phyloP scores from a whole-genome alignment of 2,888 invertebrate species.

The Ecliptopera silaceata region DNA sequence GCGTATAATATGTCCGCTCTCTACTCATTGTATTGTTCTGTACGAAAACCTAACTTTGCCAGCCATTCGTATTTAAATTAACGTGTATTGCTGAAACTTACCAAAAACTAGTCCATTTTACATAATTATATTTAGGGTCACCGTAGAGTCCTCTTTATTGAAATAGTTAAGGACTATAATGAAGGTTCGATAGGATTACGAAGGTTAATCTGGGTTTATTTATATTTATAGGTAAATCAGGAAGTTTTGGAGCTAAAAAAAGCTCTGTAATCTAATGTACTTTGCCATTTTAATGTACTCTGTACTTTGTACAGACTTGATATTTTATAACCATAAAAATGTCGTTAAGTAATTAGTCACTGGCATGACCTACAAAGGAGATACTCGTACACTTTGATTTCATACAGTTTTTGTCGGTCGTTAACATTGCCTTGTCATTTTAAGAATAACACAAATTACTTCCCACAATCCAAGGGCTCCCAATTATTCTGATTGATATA shows the following conservation, averaged over 20 bases:
- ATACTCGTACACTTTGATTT: constrained; percentile 16
- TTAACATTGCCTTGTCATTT: constrained; percentile 33
- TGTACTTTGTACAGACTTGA: not conserved
- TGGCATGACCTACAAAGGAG: not conserved
- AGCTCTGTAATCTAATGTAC: no score
- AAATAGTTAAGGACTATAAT: no score
- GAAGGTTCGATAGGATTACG: no score
- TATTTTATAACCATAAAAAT: constrained; percentile 6
- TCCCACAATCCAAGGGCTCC: constrained; percentile 37
- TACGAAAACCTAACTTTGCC: not conserved
- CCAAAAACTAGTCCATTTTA: no score
- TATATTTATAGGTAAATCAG: not conserved
- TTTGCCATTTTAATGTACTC: no score
- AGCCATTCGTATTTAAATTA: not conserved
- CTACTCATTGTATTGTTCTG: not conserved
- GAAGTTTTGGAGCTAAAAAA: constrained; percentile 2
- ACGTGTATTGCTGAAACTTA: no score
- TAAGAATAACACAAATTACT: constrained; percentile 30
- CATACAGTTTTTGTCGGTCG: constrained; percentile 27
- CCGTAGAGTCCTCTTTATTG: no score
- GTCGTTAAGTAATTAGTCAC: constrained; percentile 3
- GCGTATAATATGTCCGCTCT: constrained; percentile 6
- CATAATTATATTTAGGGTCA: no score
- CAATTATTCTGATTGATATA: constrained; percentile 27
- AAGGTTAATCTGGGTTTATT: no score